Percentiles rank a stretch among this genome's conserved stretches.
Evolutionary conservation across 2,888 invertebrate species (phyloP).

Genomic region (Rosalia funebris): DNA sequence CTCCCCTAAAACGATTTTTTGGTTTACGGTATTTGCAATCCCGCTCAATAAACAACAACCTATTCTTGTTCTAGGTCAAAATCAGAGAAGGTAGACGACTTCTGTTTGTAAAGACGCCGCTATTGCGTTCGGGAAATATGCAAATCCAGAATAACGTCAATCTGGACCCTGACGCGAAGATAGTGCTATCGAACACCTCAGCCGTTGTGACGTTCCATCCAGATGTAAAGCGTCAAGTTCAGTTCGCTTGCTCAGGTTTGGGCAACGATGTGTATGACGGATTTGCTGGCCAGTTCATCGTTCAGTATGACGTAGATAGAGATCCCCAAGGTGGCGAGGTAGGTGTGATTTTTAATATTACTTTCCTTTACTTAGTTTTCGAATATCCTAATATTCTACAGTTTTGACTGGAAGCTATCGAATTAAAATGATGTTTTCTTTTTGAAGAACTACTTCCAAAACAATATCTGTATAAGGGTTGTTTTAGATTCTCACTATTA

Average conservation of each 20-base stretch:
- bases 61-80: conserved; percentile 64
- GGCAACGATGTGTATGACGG: conserved; percentile 60
- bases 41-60: no score
- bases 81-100: conserved; percentile 72
- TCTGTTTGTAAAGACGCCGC: conserved; percentile 69
- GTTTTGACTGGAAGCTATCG: no score
- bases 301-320: conserved; percentile 74
- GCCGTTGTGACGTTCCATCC: conserved; percentile 67
- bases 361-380: background rate
- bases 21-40: no score
- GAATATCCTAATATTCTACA: background rate
- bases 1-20: no score
- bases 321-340: conserved; percentile 68
- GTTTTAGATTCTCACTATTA: no score
- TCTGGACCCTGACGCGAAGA: conserved; percentile 53
- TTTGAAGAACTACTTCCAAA: no score
- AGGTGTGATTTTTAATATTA: background rate
- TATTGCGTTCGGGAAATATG: conserved; percentile 70
- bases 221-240: conserved; percentile 68
- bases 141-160: conserved; percentile 67
- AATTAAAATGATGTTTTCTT: no score
- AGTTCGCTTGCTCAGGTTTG: conserved; percentile 60
- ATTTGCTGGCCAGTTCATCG: conserved; percentile 71
- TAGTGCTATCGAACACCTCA: conserved; percentile 40
- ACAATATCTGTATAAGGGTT: no score